Conservation (phyloP, 2,888 invertebrate species). For the Drosophila robusta region DNA sequence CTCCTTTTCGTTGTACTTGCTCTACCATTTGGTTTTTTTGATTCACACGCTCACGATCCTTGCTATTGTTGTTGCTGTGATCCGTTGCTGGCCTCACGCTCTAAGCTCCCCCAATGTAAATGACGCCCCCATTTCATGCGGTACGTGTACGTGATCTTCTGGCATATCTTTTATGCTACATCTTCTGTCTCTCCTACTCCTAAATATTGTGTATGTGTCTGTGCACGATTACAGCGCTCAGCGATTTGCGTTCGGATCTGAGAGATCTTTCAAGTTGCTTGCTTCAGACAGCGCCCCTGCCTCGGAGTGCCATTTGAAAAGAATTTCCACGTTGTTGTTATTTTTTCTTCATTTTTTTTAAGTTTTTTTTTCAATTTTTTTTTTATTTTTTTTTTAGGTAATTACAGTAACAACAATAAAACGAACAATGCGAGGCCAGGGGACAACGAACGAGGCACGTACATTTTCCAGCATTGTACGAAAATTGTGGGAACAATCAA, state of each 20-base stretch:
- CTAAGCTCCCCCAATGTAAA: conserved; percentile 70
- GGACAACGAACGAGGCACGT: conserved; percentile 66
- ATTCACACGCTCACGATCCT: conserved; percentile 79
- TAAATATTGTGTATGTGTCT: conserved; percentile 28
- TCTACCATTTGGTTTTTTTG: conserved; percentile 15
- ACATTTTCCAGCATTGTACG: conserved; percentile 79
- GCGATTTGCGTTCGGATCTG: conserved; percentile 61
- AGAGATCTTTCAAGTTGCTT: conserved; percentile 71
- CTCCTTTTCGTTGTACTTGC: background rate
- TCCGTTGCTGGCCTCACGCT: conserved; percentile 61
- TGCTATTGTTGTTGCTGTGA: conserved; percentile 34
- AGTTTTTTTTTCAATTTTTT: conserved; percentile 14
- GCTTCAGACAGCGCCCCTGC: conserved; percentile 29
- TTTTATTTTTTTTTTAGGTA: conserved; percentile 54
- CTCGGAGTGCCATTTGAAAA: conserved; percentile 74
- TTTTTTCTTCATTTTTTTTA: conserved; percentile 33
- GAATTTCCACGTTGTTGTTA: conserved; percentile 74
- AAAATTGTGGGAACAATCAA: conserved; percentile 81
- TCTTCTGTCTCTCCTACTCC: conserved; percentile 49
- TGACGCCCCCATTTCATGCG: conserved; percentile 77
- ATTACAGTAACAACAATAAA: conserved; percentile 64
- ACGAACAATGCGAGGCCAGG: conserved; percentile 51
- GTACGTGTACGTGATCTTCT: conserved; percentile 71
- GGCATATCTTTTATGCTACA: conserved; percentile 70
- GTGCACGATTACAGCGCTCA: conserved; percentile 71